Conservation (phyloP, 2,797 vertebrate genomes). For the Florisuga fusca region DNA sequence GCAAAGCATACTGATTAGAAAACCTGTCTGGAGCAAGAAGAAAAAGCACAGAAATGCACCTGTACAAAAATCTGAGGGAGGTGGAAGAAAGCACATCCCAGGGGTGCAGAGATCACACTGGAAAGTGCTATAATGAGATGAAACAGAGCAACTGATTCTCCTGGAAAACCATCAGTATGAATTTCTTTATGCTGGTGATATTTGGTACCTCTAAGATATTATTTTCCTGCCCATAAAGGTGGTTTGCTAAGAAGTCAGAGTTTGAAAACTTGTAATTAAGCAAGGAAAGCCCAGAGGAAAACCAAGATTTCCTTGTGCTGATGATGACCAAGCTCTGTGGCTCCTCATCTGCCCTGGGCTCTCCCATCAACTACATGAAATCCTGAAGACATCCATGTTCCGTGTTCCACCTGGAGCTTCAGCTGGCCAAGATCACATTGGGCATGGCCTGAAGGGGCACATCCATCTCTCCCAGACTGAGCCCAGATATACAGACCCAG, state of each 20-base stretch:
- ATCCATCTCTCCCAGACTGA: not conserved
- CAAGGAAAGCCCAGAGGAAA: not conserved
- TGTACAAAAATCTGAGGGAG: not conserved
- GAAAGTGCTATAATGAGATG: not conserved
- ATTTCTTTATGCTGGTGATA: not conserved
- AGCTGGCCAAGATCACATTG: not conserved
- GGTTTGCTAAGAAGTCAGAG: not conserved
- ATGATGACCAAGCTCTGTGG: not conserved
- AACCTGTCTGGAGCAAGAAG: not conserved
- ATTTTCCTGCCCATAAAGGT: not conserved
- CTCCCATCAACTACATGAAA: not conserved
- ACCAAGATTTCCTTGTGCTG: not conserved
- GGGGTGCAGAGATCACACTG: not conserved
- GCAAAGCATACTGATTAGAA: not conserved
- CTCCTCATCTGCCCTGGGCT: not conserved
- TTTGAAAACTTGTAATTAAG: not conserved
- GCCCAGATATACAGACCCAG: not conserved
- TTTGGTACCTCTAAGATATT: not conserved
- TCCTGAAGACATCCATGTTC: not conserved
- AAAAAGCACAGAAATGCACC: not conserved
- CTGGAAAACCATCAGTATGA: not conserved
- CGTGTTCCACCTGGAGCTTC: not conserved
- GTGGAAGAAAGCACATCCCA: not conserved
- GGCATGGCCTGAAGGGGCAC: not conserved
- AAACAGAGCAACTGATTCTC: not conserved